Base-by-base conservation (phyloP, 2,797 vertebrate genomes). In the Podargus strigoides region DNA sequence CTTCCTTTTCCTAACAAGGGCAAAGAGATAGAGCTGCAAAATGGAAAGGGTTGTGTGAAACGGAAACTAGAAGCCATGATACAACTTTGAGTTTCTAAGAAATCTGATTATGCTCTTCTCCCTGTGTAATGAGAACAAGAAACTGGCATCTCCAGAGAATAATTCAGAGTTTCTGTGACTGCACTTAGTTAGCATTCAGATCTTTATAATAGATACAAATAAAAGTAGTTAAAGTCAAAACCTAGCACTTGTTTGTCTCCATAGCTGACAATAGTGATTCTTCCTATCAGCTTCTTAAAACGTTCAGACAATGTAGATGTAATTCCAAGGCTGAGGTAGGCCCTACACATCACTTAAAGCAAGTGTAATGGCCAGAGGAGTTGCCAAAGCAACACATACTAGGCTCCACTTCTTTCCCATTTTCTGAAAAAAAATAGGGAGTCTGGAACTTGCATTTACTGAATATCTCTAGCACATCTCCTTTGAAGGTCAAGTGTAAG, bases 301-400 rank as follows among this genome's bases (percentile, higher is more conserved):
- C 0, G 0, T 73, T 37, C 53, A 49, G 46, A 49, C 6, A 68
- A 56, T 28, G 11, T 27, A 81, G 26, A 47, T 0, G 0, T 30
- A 69, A 58, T 50, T 64, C 36, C 30, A 63, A 62, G 13, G 34
- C 52, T 84, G 47, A 50, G 52, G 49, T 44, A 62, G 37, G 34
- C 36, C 14, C 42, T 58, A 36, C 3, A 7, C 34, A 68, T 30
- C 55, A 47, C n/a, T 69, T 60, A 41, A 60, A 79, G 24, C 15
- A 47, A 80, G 28, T 14, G 18, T 22, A 77, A 73, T 5, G n/a
- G 47, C 46, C 41, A 77, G 37, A 64, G 37, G 18, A 90, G 36
- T 19, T 78, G 53, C 19, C 32, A 67, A 59, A 53, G 21, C 17
- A 90, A 77, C 2, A 3, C 12, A 32, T 36, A 39, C 10, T 24